A percentile compares a stretch with the other conserved stretches of the same genome.
Conservation (phyloP, 2,888 invertebrate genomes). For the Pyrrhosoma nymphula region DNA sequence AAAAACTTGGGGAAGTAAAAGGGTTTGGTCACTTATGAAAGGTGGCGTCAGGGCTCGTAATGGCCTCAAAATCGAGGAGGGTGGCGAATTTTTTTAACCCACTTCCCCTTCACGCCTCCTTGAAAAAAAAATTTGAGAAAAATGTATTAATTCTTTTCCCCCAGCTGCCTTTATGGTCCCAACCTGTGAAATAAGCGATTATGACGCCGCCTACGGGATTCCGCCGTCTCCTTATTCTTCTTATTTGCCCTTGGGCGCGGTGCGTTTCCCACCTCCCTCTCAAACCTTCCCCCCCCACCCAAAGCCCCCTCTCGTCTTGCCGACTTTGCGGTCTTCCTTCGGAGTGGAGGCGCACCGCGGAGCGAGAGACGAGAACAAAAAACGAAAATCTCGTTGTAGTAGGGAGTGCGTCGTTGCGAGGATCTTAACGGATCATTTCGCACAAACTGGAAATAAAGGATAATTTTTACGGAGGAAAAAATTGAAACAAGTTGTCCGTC, state of each 20-base stretch:
- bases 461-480: neutral
- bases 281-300: too few species aligned
- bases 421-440: neutral
- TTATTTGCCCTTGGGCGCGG: constrained; percentile 6
- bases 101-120: neutral
- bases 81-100: neutral
- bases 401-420: neutral
- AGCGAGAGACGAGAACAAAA: neutral
- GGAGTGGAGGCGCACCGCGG: neutral
- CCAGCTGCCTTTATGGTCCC: constrained; percentile 6
- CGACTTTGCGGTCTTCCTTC: neutral
- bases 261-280: neutral
- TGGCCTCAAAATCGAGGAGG: constrained; percentile 30
- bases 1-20: neutral
- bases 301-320: neutral
- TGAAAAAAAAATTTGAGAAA: neutral
- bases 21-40: constrained; percentile 55
- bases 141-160: neutral
- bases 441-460: constrained; percentile 13
- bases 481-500: neutral
- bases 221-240: neutral
- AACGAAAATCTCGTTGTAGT: neutral
- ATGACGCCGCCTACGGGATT: constrained; percentile 10
- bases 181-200: constrained; percentile 53
- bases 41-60: constrained; percentile 51